phyloP scores from a whole-genome alignment of 1,140 invertebrate species.

The Eubasilissa regina region DNA sequence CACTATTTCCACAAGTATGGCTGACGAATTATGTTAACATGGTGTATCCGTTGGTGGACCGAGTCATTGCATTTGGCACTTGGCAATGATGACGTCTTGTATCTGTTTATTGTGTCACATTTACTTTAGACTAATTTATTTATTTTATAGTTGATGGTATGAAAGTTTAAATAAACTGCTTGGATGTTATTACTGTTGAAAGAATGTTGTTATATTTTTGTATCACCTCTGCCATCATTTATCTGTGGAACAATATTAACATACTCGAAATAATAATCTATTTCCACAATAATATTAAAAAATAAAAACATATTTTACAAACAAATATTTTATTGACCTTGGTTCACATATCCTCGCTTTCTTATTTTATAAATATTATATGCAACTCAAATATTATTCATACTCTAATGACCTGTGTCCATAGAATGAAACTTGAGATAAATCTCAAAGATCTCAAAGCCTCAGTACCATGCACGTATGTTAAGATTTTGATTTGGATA shows the following conservation, averaged over 20 bases:
- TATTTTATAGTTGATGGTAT: no score
- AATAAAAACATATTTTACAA: slow-evolving; percentile 35
- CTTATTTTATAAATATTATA: not conserved
- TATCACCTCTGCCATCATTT: slow-evolving; percentile 13
- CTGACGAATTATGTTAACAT: no score
- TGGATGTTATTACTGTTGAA: slow-evolving; percentile 2
- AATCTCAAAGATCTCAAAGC: not conserved
- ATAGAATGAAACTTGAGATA: not conserved
- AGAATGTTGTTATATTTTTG: slow-evolving; percentile 25
- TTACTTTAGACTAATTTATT: no score
- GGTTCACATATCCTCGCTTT: not conserved
- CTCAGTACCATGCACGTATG: no score
- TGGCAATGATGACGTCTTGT: not conserved
- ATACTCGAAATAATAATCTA: slow-evolving; percentile 16
- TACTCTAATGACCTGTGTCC: not conserved
- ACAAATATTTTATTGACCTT: slow-evolving; percentile 8
- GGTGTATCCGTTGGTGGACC: no score
- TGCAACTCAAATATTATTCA: not conserved
- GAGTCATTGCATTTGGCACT: no score
- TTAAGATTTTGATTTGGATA: no score
- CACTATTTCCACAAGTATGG: no score
- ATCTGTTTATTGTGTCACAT: not conserved
- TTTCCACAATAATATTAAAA: slow-evolving; percentile 9
- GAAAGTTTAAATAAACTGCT: not conserved
- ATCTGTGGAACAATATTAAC: slow-evolving; percentile 27